Evolutionary conservation across 2,888 invertebrate species (phyloP).

Genomic region (Nomada hirtipes): DNA sequence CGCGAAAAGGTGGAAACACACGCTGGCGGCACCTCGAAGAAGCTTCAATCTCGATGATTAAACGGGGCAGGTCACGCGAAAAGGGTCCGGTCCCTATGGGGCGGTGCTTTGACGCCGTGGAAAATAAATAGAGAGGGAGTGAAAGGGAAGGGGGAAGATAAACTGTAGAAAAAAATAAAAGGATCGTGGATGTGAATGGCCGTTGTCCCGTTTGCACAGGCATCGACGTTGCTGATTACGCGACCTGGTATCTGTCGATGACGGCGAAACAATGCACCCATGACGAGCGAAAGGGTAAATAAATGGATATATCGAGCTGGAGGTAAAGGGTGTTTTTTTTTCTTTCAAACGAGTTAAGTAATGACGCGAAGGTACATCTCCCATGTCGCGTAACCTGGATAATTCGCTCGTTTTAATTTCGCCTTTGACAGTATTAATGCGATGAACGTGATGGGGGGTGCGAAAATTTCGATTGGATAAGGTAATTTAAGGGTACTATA

Average conservation of each 20-base stretch:
- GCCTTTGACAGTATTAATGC: too few relatives aligned
- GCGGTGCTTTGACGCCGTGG: constrained; percentile 1
- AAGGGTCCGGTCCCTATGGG: constrained; percentile 41
- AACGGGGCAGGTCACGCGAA: constrained; percentile 43
- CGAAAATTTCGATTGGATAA: too few relatives aligned
- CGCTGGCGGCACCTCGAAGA: background rate
- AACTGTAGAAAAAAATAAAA: background rate
- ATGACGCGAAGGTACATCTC: constrained; percentile 16
- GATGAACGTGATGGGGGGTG: too few relatives aligned
- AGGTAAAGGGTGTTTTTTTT: background rate
- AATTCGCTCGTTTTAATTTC: too few relatives aligned
- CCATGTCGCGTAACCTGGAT: background rate
- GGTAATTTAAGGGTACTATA: too few relatives aligned
- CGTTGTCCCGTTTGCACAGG: constrained; percentile 28
- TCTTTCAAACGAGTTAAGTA: constrained; percentile 16
- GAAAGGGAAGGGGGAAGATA: background rate
- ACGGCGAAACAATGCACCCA: constrained; percentile 32
- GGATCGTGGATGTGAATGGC: background rate
- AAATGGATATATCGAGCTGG: constrained; percentile 22
- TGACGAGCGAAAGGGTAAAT: constrained; percentile 36
- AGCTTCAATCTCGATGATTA: constrained; percentile 57
- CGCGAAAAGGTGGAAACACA: background rate
- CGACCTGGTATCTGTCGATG: constrained; percentile 43
- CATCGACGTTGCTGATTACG: constrained; percentile 48
- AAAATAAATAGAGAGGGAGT: background rate